Base-by-base conservation (phyloP, 1,140 invertebrate species). In the Leptoteleia sp. region DNA sequence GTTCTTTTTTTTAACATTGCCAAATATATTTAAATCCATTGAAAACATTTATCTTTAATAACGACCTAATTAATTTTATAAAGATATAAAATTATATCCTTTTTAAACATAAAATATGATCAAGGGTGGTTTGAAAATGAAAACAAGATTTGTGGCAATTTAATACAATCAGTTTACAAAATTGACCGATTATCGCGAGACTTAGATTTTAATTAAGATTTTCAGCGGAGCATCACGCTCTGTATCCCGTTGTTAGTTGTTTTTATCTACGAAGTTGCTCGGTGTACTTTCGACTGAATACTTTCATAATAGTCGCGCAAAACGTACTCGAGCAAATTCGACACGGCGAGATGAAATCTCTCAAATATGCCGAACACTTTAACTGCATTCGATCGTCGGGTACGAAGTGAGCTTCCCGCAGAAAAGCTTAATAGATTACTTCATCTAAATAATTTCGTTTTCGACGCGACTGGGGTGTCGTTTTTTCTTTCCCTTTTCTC, bases 131-230 rank as follows among this genome's bases (percentile, higher is more conserved):
- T n/a, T n/a, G n/a, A n/a, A n/a, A n/a, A n/a, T n/a, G n/a, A n/a
- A n/a, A n/a, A n/a, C n/a, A n/a, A n/a, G n/a, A n/a, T 82, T 79
- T 61, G 43, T 48, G 71, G 70, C 71, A 81, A 78, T 83, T 79
- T 82, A 82, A 82, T 84, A 62, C 62, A 87, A 84, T 87, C 83
- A 87, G 83, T 61, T 79, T 82, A 80, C 81, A 42, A 61, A 47
- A 70, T 79, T 57, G 75, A 47, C 47, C 76, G 57, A 70, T 73
- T 80, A 81, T 55, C 55, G 72, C 54, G 72, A 75, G 72, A 57
- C 59, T 61, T 81, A 84, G 82, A 87, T 85, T 85, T 84, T 82
- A 85, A 87, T 86, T 85, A 84, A 85, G 82, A 86, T 84, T 80
- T 75, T 54, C 75, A 65, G 33, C 9, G 33, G 11, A 27, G 16